These are phyloP conservation scores for Heptranchias perlo DNA, from an alignment of 2,113 vertebrate species.

Conservation along the genomic window DNA sequence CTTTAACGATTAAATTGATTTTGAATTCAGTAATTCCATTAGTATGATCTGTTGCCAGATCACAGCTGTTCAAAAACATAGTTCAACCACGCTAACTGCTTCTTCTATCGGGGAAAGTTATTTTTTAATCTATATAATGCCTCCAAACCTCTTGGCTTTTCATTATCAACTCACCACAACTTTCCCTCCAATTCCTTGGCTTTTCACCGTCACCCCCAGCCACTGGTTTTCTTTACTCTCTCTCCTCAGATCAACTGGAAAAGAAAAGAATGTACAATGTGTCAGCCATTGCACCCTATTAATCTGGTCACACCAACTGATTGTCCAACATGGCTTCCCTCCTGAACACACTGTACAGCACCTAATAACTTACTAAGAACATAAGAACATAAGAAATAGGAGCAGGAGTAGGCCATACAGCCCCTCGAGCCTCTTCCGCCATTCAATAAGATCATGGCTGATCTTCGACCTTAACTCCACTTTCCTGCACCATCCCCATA, in stretches of 20 bases:
- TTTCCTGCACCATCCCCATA: no score
- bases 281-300: no score
- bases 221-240: slow-evolving; percentile 96
- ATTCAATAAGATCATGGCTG: no score
- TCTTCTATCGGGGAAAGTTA: background rate
- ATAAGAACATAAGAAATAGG: no score
- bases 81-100: no score
- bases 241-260: slow-evolving; percentile 60
- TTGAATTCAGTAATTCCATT: background rate
- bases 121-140: background rate
- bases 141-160: background rate
- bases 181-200: slow-evolving; percentile 87
- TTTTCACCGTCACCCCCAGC: slow-evolving; percentile 85
- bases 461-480: no score
- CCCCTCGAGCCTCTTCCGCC: no score
- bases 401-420: no score
- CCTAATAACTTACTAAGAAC: no score
- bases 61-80: background rate
- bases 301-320: background rate
- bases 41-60: background rate
- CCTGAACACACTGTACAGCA: background rate
- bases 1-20: slow-evolving; percentile 5
- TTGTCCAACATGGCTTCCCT: background rate
- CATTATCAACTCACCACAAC: slow-evolving; percentile 73
- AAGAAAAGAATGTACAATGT: slow-evolving; percentile 20